phyloP scores from a whole-genome alignment of 2,888 invertebrate species.

The Lycaena phlaeas region DNA sequence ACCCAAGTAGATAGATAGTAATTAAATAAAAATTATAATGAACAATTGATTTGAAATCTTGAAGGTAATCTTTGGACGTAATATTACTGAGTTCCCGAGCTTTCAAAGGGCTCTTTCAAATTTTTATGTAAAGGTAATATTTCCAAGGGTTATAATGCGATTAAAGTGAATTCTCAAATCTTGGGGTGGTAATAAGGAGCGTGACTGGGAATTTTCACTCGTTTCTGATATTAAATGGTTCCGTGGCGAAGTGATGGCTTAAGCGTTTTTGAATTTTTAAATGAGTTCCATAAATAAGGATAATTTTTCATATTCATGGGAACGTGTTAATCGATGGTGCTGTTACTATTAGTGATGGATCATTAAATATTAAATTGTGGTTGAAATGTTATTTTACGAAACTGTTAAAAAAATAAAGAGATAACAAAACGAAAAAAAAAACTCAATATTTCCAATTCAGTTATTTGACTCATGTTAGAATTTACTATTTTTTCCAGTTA shows the following conservation, averaged over 20 bases:
- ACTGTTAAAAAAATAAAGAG: too few species aligned
- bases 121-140: constrained; percentile 35
- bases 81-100: constrained; percentile 7
- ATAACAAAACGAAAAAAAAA: too few species aligned
- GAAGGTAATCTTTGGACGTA: background rate
- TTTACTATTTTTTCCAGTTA: too few species aligned
- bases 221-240: constrained; percentile 53
- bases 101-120: constrained; percentile 20
- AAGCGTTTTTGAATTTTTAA: too few species aligned
- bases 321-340: too few species aligned
- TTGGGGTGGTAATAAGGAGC: constrained; percentile 56
- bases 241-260: constrained; percentile 9
- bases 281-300: background rate
- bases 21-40: too few species aligned
- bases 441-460: too few species aligned
- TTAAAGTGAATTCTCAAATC: constrained; percentile 61
- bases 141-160: constrained; percentile 53
- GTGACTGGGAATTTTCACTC: constrained; percentile 57
- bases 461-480: too few species aligned
- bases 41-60: background rate
- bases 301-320: background rate
- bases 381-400: too few species aligned
- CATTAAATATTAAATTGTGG: too few species aligned
- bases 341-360: too few species aligned
- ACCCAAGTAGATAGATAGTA: too few species aligned